Evolutionary conservation across 2,113 vertebrate species (phyloP), one percentile per base, ranked within the genome.

Genomic region (Psilopsiagon aymara): DNA sequence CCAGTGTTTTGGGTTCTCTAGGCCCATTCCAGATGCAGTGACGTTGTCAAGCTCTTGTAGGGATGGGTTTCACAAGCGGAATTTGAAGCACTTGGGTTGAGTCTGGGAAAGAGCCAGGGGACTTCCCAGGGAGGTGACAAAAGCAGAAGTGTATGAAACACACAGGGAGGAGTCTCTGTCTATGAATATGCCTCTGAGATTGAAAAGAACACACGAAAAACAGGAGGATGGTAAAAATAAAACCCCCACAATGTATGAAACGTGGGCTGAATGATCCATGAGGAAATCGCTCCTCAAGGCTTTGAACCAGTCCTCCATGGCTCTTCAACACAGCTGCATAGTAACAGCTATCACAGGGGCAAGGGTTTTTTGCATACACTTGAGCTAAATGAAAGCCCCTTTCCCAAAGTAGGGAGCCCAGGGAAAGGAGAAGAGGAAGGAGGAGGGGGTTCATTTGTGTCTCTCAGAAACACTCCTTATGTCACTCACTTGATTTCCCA

Each of bases 211-310:
- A 31, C 14, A 49, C 5, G 52, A 44, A 31, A 86, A 49, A 8
- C 24, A 19, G 41, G 52, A 82, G 29, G 31, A 25, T 5, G 14
- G 70, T 15, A 62, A 77, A 89, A 90, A 64, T 5, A 25, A 59
- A 39, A 17, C 57, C 57, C 33, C 13, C 21, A 5, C 16, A 25
- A 8, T 0, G 3, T 29, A 20, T 17, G 46, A 86, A 88, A 77
- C 0, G 3, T 9, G 17, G 23, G 62, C 57, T 79, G 82, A 53
- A 24, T 13, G 41, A 62, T 82, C 41, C 3, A 0, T 1, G 17
- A 46, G 31, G 53, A 95, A 85, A 91, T 74, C 10, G 31, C 41
- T 88, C 41, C 59, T 86, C 75, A 29, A 23, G 79, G 68, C 69
- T 64, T 86, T 44, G 64, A 68, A 70, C 27, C 51, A 60, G 46